A percentile compares a stretch with the other conserved stretches of the same genome.
phyloP scores from a whole-genome alignment of 2,113 vertebrate species.

The Recurvirostra avosetta region DNA sequence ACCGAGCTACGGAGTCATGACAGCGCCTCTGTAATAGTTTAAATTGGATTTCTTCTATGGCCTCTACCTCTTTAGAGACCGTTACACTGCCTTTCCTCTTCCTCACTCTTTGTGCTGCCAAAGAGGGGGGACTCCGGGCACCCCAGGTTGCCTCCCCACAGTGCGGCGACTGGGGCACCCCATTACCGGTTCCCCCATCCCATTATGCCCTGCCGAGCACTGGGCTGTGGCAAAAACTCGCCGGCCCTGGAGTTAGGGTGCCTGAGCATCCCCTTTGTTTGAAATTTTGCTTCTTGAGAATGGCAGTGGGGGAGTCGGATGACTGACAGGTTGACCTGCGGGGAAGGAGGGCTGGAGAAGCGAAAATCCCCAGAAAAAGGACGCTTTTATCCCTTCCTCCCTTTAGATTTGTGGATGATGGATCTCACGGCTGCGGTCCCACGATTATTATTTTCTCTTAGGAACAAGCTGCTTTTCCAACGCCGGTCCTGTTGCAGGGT shows the following conservation, averaged over 20 bases:
- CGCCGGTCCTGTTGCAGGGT: neutral
- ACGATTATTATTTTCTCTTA: neutral
- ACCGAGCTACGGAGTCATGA: fast-evolving
- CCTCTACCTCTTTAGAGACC: neutral
- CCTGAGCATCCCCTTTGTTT: neutral
- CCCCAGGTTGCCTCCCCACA: fast-evolving
- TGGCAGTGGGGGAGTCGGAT: neutral
- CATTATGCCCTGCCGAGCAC: fast-evolving
- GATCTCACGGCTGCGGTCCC: neutral
- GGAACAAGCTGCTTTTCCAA: neutral
- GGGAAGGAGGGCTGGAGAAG: neutral
- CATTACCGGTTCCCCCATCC: neutral
- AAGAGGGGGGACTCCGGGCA: fast-evolving
- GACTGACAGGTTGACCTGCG: neutral
- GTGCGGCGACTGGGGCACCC: neutral
- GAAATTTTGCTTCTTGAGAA: neutral
- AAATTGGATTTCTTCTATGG: neutral
- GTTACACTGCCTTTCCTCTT: neutral
- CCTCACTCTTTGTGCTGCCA: neutral
- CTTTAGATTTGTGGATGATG: neutral
- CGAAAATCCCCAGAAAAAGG: neutral
- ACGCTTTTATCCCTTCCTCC: neutral
- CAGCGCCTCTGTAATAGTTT: neutral
- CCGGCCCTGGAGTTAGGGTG: neutral
- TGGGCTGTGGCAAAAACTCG: neutral